Evolutionary conservation across 2,113 vertebrate species (phyloP).

Genomic region (Pelmatolapia mariae): DNA sequence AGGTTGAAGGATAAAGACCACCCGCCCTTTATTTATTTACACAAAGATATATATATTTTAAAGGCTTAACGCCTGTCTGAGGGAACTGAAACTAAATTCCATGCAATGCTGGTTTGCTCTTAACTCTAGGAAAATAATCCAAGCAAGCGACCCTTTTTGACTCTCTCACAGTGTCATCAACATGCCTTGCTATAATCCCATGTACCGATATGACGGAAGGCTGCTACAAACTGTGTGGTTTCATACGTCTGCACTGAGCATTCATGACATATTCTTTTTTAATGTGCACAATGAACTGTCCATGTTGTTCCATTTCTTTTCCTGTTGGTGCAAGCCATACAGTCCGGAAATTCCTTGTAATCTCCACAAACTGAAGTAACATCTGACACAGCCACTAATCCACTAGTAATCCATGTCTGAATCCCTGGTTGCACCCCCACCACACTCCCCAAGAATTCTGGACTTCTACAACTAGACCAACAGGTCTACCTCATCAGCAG

Average conservation of each 20-base stretch:
- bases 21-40: neutral
- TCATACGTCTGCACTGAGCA: neutral
- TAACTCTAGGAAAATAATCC: neutral
- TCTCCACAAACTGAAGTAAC: constrained; percentile 28
- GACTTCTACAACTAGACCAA: neutral
- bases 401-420: constrained; percentile 41
- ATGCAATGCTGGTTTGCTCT: neutral
- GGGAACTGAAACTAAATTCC: neutral
- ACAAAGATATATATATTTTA: neutral
- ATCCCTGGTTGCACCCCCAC: neutral
- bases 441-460: neutral
- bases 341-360: constrained; percentile 32
- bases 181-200: neutral
- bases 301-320: neutral
- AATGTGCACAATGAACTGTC: neutral
- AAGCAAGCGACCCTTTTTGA: neutral
- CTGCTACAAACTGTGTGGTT: neutral
- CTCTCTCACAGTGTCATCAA: neutral
- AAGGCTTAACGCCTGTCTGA: neutral
- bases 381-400: constrained; percentile 54
- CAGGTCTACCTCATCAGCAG: neutral
- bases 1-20: neutral
- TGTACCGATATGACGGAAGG: neutral
- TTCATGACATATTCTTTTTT: neutral
- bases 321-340: neutral